These are phyloP conservation scores for Malurus leucopterus DNA, from an alignment of 2,797 vertebrate genomes.

Conservation along the genomic window DNA sequence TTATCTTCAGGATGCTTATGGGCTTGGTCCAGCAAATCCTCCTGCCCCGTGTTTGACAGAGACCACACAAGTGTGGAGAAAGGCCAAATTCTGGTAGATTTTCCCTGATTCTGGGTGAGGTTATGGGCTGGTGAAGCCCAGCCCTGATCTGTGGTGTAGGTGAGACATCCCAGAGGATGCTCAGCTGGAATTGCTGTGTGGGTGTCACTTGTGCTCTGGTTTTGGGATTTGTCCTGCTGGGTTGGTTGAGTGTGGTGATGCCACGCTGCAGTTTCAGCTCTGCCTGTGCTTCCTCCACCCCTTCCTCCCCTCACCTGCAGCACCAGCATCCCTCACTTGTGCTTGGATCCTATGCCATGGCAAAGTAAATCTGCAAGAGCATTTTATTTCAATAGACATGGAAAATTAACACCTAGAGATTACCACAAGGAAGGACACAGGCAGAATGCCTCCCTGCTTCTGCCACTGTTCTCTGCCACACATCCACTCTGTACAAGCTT, in stretches of 20 bases:
- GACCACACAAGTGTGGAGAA: neutral
- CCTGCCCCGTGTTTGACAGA: neutral
- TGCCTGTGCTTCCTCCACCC: neutral
- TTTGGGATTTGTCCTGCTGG: neutral
- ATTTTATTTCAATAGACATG: conserved; percentile 4
- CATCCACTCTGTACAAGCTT: conserved; percentile 16
- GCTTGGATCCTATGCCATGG: fast-evolving
- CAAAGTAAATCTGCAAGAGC: neutral
- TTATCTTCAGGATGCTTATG: neutral
- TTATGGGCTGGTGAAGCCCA: fast-evolving
- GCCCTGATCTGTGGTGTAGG: fast-evolving
- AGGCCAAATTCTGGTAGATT: neutral
- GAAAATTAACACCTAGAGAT: conserved; percentile 36
- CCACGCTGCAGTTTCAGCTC: neutral
- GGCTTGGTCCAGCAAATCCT: neutral
- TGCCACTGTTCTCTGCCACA: neutral
- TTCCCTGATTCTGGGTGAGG: neutral
- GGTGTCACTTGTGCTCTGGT: neutral
- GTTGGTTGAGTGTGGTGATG: neutral
- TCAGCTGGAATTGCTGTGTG: fast-evolving
- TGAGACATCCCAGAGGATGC: neutral
- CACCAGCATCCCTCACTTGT: neutral
- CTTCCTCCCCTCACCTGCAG: neutral
- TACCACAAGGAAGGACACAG: neutral
- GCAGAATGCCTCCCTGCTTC: neutral